A percentile compares a stretch with the other conserved stretches of the same genome.
Evolutionary conservation across 2,113 vertebrate genomes (phyloP).

Genomic region (Forbesichthys papilliferus): DNA sequence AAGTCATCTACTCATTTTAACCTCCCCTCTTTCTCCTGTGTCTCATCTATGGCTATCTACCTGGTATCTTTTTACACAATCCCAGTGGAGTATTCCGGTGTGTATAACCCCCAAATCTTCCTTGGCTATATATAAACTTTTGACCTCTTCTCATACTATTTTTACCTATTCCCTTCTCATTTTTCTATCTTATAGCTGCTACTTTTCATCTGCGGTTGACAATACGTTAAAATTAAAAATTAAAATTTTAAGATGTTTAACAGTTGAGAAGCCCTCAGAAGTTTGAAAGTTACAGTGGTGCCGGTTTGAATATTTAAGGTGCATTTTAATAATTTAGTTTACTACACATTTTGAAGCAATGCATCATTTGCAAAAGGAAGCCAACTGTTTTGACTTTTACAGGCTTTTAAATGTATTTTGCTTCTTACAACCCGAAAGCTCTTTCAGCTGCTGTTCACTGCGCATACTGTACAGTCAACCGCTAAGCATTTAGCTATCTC

Average conservation of each 20-base stretch:
- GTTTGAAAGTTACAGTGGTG: neutral
- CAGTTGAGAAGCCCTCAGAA: neutral
- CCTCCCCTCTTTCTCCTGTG: slow-evolving; percentile 80
- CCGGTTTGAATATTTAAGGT: slow-evolving; percentile 38
- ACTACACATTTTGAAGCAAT: neutral
- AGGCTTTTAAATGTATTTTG: slow-evolving; percentile 27
- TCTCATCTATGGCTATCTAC: slow-evolving; percentile 70
- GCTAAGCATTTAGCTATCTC: slow-evolving; percentile 54
- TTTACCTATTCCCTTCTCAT: neutral
- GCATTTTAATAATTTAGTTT: slow-evolving; percentile 25
- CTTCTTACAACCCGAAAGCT: slow-evolving; percentile 23
- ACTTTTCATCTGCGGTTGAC: slow-evolving; percentile 17
- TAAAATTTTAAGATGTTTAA: no score
- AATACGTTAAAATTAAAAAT: slow-evolving; percentile 15
- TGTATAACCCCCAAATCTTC: slow-evolving; percentile 85
- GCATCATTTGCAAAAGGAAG: slow-evolving; percentile 6
- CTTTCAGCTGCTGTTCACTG: slow-evolving; percentile 41
- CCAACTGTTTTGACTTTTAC: slow-evolving; percentile 49
- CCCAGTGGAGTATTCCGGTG: slow-evolving; percentile 99
- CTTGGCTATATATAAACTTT: slow-evolving; percentile 6
- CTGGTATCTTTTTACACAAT: slow-evolving; percentile 86
- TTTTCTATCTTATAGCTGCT: neutral
- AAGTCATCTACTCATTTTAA: slow-evolving; percentile 61
- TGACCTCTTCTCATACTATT: neutral
- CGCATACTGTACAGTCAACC: slow-evolving; percentile 53